These are phyloP conservation scores for Corvus hawaiiensis DNA, from an alignment of 2,113 vertebrate genomes.

Conservation along the genomic window DNA sequence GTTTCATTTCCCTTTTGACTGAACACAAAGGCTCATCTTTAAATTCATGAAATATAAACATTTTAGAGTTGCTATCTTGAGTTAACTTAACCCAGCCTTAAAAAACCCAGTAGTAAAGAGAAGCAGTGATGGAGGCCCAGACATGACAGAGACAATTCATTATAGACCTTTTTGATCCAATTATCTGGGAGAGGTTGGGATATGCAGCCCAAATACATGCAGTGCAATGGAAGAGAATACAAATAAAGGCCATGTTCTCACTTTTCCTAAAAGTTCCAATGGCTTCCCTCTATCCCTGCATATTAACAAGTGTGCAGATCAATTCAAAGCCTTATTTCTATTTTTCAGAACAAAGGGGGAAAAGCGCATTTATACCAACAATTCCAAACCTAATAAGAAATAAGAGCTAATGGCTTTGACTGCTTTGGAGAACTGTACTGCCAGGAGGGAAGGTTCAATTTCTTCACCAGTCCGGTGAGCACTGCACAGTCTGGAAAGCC, in stretches of 20 bases:
- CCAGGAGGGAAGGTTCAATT: neutral
- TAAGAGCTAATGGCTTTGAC: neutral
- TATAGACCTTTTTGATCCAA: slow-evolving; percentile 19
- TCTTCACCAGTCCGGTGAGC: neutral
- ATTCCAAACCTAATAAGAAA: neutral
- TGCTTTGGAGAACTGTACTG: neutral
- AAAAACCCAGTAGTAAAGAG: neutral
- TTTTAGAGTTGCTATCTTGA: neutral
- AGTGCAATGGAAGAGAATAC: neutral
- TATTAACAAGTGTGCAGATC: neutral
- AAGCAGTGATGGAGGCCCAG: neutral
- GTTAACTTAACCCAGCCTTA: slow-evolving; percentile 1
- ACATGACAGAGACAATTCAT: slow-evolving; percentile 5
- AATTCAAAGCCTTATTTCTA: neutral
- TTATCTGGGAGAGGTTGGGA: neutral
- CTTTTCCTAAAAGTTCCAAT: neutral
- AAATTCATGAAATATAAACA: neutral
- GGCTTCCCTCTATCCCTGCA: neutral
- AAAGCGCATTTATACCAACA: neutral
- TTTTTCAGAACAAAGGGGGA: neutral
- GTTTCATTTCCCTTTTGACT: slow-evolving; percentile 14
- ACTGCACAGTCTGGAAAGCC: neutral
- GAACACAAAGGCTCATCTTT: neutral
- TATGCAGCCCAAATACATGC: neutral
- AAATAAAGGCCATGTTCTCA: neutral